Conservation (phyloP, 2,113 vertebrate species). For the Pionites leucogaster region DNA sequence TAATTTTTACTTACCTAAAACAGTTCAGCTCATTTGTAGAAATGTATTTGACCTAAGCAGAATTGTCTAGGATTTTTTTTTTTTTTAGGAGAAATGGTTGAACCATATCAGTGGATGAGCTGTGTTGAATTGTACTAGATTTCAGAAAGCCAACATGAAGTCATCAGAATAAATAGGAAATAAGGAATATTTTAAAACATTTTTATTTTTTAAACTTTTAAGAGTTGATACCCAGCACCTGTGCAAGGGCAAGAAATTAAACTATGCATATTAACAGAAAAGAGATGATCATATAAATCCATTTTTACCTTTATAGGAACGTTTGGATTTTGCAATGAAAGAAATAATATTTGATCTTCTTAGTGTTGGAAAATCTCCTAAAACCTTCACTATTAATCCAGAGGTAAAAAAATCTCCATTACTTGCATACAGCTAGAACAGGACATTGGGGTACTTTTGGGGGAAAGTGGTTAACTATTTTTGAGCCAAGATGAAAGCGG, state of each 20-base stretch:
- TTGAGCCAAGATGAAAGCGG: background rate
- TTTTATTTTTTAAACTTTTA: background rate
- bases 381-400: constrained; percentile 98
- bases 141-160: background rate
- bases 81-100: background rate
- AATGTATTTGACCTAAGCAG: background rate
- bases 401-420: constrained; percentile 81
- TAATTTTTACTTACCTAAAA: background rate
- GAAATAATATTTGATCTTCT: constrained; percentile 99
- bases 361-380: constrained; percentile 97
- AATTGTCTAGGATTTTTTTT: background rate
- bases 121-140: background rate
- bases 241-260: background rate
- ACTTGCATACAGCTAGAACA: background rate
- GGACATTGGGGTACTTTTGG: background rate
- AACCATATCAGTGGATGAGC: background rate
- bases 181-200: background rate
- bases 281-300: background rate
- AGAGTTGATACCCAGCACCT: background rate
- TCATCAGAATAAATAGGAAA: background rate
- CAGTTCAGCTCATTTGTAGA: background rate
- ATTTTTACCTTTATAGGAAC: constrained; percentile 80
- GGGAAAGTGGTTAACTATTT: background rate
- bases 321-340: constrained; percentile 99
- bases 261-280: background rate